Evolutionary conservation across 2,797 vertebrate species (phyloP), one percentile per base, ranked within the genome.

Genomic region (Stomatorhinus walkeri): DNA sequence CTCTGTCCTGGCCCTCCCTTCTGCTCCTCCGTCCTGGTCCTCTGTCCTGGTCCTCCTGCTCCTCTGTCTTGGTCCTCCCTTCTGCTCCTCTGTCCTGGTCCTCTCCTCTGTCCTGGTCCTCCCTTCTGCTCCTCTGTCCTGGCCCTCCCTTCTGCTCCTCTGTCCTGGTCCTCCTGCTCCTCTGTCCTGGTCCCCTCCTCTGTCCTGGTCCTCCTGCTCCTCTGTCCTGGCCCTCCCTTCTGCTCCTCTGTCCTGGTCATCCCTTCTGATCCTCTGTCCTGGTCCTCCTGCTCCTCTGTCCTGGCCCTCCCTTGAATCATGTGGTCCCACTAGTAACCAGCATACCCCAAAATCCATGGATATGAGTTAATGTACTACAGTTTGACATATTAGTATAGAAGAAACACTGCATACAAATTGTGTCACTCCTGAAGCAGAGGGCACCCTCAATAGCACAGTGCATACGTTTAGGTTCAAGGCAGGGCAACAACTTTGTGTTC

Each of bases 221-320:
- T 76, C 51, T 56, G 32, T n/a, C 14, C 68, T 4, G 76, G 76
- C 2, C 59, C 22, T 52, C 88, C 89, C 89, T 86, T 6, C 87
- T 61, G 68, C 43, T 51, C 12, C 54, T 79, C 51, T 49, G 36
- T n/a, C 12, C 32, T 4, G 76, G 49, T 2, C 10, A 10, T 51
- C 49, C 49, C 85, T 85, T 84, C 87, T 61, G 59, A 36, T 51
- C 12, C 54, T 79, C 51, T 49, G 24, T n/a, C 12, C 46, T 2
- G 59, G 85, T 88, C 51, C 51, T 5, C 19, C 4, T 54, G 4
- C 52, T 54, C 19, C 64, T 76, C 51, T 56, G 32, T n/a, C 14
- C 68, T 4, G 76, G 76, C 2, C 59, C 22, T 52, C 88, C 89
- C 89, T 86, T 6, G 76, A 79, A 68, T 28, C 51, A 7, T 49